phyloP scores from a whole-genome alignment of 2,797 vertebrate genomes.

The Apogon talboti region DNA sequence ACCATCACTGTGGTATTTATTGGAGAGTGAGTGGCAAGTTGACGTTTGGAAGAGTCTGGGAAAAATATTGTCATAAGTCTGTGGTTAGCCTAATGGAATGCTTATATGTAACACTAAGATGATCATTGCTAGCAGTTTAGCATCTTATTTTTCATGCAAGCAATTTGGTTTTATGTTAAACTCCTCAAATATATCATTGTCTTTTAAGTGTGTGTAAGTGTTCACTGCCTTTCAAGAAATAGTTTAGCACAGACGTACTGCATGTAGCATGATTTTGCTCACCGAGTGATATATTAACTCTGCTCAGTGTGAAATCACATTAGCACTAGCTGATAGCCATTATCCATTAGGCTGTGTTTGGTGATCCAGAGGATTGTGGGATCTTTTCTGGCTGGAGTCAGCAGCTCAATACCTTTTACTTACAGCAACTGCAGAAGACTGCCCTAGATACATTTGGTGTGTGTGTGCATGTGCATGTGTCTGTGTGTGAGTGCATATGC shows the following conservation, averaged over 20 bases:
- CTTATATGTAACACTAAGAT: constrained; percentile 42
- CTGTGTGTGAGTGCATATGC: constrained; percentile 55
- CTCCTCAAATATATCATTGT: constrained; percentile 20
- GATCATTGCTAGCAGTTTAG: constrained; percentile 23
- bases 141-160: constrained; percentile 7
- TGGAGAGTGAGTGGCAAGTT: constrained; percentile 75
- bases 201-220: not conserved
- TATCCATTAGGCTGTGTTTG: constrained; percentile 75
- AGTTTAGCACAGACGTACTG: constrained; percentile 45
- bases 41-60: constrained; percentile 53
- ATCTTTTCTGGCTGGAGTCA: constrained; percentile 81
- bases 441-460: constrained; percentile 76
- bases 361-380: constrained; percentile 77
- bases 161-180: constrained; percentile 26
- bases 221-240: constrained; percentile 26
- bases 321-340: constrained; percentile 76
- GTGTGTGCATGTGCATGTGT: constrained; percentile 53
- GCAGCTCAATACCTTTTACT: constrained; percentile 85
- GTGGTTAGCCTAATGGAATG: constrained; percentile 56
- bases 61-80: constrained; percentile 64
- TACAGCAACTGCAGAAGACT: constrained; percentile 78
- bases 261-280: constrained; percentile 59
- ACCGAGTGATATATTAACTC: constrained; percentile 71
- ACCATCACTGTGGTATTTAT: constrained; percentile 73
- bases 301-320: constrained; percentile 78